Evolutionary conservation across 2,797 vertebrate genomes (phyloP).

Genomic region (Brachymystax lenok): DNA sequence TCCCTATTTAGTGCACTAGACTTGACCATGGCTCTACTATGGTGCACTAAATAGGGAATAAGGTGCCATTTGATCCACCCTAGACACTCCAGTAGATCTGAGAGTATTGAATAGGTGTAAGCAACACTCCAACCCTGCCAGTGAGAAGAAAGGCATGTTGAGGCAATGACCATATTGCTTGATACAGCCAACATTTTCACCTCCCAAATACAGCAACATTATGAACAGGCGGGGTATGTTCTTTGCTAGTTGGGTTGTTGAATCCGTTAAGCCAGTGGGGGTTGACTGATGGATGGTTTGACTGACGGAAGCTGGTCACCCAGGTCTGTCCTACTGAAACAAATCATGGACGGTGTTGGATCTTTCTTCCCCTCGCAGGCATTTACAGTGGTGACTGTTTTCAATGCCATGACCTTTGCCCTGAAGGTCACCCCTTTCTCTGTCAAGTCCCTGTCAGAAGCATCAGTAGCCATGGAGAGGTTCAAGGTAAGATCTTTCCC

Average conservation of each 20-base stretch:
- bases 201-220: too few species aligned
- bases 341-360: not conserved
- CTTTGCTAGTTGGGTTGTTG: too few species aligned
- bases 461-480: slow-evolving; percentile 86
- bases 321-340: too few species aligned
- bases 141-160: not conserved
- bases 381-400: slow-evolving; percentile 93
- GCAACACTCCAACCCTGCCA: not conserved
- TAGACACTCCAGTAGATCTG: not conserved
- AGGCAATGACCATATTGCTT: too few species aligned
- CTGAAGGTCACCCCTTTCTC: slow-evolving; percentile 94
- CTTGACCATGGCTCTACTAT: not conserved
- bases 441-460: slow-evolving; percentile 91
- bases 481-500: slow-evolving; percentile 82
- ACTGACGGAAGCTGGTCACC: too few species aligned
- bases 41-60: not conserved
- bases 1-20: not conserved
- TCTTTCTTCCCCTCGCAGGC: slow-evolving; percentile 76
- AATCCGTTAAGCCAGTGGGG: too few species aligned
- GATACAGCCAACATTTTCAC: too few species aligned
- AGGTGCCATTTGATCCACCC: not conserved
- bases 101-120: not conserved
- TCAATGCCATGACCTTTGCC: slow-evolving; percentile 95
- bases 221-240: too few species aligned
- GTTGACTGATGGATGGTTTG: too few species aligned